A percentile compares a stretch with the other conserved stretches of the same genome.
Evolutionary conservation across 2,797 vertebrate genomes (phyloP).

Genomic region (Otolemur crassicaudatus): DNA sequence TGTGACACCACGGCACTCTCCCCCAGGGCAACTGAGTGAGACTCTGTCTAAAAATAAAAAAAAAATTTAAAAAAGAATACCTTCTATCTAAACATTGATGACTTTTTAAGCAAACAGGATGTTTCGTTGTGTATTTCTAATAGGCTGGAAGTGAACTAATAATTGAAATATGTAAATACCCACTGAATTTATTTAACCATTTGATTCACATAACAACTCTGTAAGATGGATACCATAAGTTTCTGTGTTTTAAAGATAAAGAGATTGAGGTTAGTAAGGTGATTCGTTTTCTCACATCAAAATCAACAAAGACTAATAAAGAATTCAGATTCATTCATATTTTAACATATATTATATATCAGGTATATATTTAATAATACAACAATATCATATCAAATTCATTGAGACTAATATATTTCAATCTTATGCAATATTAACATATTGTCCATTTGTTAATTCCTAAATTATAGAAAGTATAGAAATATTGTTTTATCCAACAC

Average conservation of each 20-base stretch:
- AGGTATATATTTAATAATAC: neutral
- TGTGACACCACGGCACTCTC: too few relatives aligned
- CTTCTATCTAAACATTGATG: slow-evolving; percentile 2
- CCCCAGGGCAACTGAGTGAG: too few relatives aligned
- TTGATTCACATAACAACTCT: neutral
- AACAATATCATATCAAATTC: neutral
- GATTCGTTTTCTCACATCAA: neutral
- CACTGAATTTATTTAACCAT: neutral
- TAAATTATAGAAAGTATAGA: neutral
- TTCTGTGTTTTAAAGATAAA: slow-evolving; percentile 32
- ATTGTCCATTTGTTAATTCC: neutral
- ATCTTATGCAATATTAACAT: neutral
- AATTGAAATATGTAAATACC: neutral
- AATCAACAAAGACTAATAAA: neutral
- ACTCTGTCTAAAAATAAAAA: too few relatives aligned
- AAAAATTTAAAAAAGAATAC: neutral
- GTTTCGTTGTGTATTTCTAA: neutral
- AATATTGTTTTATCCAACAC: neutral
- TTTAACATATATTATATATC: neutral
- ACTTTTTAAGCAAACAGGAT: neutral
- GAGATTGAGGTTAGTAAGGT: neutral
- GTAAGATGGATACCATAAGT: neutral
- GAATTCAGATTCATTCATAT: neutral
- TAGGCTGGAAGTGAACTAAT: neutral
- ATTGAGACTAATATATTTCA: neutral